Evolutionary conservation across 2,888 invertebrate species (phyloP), one percentile per base, ranked within the genome.

Genomic region (Drosophila peninsularis): DNA sequence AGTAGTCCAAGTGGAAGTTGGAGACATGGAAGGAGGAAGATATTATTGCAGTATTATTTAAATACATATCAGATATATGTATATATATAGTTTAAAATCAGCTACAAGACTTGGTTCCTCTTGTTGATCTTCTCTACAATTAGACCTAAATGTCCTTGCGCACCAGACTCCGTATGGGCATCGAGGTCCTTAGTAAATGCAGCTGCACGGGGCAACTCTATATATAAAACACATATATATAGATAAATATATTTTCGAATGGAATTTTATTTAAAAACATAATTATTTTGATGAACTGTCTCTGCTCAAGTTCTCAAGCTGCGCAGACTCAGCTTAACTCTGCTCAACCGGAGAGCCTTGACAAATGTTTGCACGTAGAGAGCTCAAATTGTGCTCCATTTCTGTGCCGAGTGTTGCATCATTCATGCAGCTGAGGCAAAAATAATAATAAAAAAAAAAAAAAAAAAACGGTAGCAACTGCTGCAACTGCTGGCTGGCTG

Each of bases 381-480:
- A 47, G 47, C 47, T 19, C n/a, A n/a, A 34, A 32, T 5, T 34
- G 49, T 50, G 49, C 9, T 14, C 19, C 34, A 34, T 50, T 21
- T 34, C 34, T 34, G 19, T 30, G 10, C 9, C 7, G 13, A 24
- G 36, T 55, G 30, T 55, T 34, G 41, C 27, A 13, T 5, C 50
- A 54, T 53, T 57, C 41, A 60, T 44, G 42, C 47, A 62, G 30
- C 27, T 53, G 49, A 34, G 19, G 49, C 32, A 47, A 17, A 27
- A 45, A 17, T 27, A 47, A 17, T 30, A 30, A n/a, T n/a, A n/a
- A n/a, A n/a, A n/a, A n/a, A n/a, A n/a, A n/a, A n/a, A n/a, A 45
- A 27, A 30, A 19, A 6, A 13, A 32, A 21, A 62, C 62, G 62
- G 71, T 71, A 66, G 67, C 71, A 34, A 47, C 47, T 47, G 49